These are phyloP conservation scores for Aleadryas rufinucha DNA, from an alignment of 2,113 vertebrate species.

Conservation along the genomic window DNA sequence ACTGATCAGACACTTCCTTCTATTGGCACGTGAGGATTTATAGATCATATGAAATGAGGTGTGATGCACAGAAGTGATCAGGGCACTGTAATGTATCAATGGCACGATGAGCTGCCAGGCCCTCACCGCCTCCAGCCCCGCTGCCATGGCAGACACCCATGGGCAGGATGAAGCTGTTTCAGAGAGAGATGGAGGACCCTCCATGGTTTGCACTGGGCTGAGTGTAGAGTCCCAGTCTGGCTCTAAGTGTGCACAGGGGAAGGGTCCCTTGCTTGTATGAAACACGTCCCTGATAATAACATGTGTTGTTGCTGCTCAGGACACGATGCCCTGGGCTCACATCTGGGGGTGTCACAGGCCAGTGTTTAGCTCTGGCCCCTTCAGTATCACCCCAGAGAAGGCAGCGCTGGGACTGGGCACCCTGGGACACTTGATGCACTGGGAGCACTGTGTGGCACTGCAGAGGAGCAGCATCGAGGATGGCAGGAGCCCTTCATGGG, in stretches of 20 bases:
- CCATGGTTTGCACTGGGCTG: accelerated
- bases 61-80: background rate
- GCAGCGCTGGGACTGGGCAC: background rate
- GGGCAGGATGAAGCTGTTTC: background rate
- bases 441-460: background rate
- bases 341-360: background rate
- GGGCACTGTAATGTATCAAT: background rate
- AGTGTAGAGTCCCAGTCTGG: background rate
- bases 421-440: too few species aligned
- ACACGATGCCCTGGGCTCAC: accelerated
- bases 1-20: background rate
- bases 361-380: background rate
- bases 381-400: accelerated
- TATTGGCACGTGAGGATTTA: background rate
- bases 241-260: background rate
- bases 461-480: background rate
- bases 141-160: accelerated
- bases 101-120: background rate
- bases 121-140: background rate
- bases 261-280: background rate
- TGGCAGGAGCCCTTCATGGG: background rate
- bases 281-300: accelerated
- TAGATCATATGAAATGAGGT: background rate
- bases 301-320: background rate
- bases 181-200: background rate